A percentile compares a stretch with the other conserved stretches of the same genome.
These are phyloP conservation scores for Oscarella lobularis DNA, from an alignment of 37 sponge, comb jelly and placozoan species.

Conservation along the genomic window DNA sequence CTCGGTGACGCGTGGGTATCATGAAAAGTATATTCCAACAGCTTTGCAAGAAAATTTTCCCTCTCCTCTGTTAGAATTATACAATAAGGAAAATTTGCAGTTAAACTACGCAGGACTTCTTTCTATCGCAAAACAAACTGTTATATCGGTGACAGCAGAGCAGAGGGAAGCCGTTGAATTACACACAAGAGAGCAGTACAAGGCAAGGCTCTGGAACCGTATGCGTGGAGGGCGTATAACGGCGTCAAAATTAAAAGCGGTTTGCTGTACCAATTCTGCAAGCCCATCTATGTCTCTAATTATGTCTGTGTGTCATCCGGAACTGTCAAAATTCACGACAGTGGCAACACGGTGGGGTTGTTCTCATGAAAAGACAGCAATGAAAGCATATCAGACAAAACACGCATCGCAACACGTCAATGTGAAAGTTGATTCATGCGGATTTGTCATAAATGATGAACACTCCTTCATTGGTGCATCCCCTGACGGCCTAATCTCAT, in stretches of 20 bases:
- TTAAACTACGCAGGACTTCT: conserved; percentile 14
- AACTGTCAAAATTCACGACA: conserved; percentile 15
- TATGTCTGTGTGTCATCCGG: conserved; percentile 34
- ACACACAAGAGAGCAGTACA: conserved; percentile 27
- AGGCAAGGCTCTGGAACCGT: conserved; percentile 21
- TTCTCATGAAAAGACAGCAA: conserved; percentile 25
- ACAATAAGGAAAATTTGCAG: conserved; percentile 7
- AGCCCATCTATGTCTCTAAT: conserved; percentile 30
- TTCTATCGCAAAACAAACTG: neutral
- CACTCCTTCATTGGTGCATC: too few species aligned
- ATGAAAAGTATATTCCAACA: conserved; percentile 22
- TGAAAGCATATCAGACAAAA: conserved; percentile 15
- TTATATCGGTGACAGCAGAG: neutral
- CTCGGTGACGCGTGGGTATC: too few species aligned
- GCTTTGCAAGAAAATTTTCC: conserved; percentile 9
- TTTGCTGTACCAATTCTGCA: conserved; percentile 16
- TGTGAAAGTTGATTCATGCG: too few species aligned
- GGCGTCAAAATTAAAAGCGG: conserved; percentile 38
- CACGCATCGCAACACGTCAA: too few species aligned
- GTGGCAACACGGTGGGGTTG: conserved; percentile 35
- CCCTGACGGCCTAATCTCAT: too few species aligned
- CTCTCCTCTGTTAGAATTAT: conserved; percentile 4
- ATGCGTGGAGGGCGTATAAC: conserved; percentile 39
- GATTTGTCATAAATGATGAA: too few species aligned
- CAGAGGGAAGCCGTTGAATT: conserved; percentile 12